These are phyloP conservation scores for Cydia amplana DNA, from an alignment of 1,140 invertebrate species.

Conservation along the genomic window DNA sequence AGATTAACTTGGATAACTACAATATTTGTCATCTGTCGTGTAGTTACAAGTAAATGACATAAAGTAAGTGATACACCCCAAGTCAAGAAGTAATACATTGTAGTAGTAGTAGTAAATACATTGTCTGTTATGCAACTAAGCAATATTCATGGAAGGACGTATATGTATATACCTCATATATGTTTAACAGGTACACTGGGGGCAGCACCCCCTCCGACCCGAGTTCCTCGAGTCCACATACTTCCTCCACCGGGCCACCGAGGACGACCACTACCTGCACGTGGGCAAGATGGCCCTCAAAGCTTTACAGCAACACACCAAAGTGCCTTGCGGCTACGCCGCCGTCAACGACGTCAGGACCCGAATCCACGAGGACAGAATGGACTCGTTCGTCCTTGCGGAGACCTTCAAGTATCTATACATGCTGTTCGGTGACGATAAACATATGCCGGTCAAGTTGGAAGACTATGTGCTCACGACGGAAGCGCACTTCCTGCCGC, in stretches of 20 bases:
- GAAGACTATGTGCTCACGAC: slow-evolving; percentile 98
- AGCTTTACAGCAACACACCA: slow-evolving; percentile 92
- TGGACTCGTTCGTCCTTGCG: slow-evolving; percentile 98
- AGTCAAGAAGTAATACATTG: no score
- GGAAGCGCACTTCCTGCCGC: slow-evolving; percentile 96
- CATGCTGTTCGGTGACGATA: slow-evolving; percentile 94
- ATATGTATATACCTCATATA: not conserved
- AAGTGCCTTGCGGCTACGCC: slow-evolving; percentile 97
- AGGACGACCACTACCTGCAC: slow-evolving; percentile 96
- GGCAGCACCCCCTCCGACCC: slow-evolving; percentile 96
- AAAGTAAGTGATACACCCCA: no score
- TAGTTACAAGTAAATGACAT: no score
- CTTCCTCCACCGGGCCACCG: slow-evolving; percentile 96
- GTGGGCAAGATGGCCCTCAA: slow-evolving; percentile 95
- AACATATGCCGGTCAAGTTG: slow-evolving; percentile 93
- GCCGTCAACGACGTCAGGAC: slow-evolving; percentile 97
- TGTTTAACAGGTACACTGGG: slow-evolving; percentile 93
- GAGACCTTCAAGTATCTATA: slow-evolving; percentile 99
- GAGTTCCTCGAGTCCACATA: slow-evolving; percentile 99
- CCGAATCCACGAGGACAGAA: slow-evolving; percentile 93
- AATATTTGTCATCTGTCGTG: no score
- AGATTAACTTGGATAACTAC: no score
- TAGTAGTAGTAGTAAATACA: no score
- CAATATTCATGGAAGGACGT: no score
- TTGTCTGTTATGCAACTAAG: no score